Evolutionary conservation across 2,888 invertebrate species (phyloP), one percentile per base, ranked within the genome.

Genomic region (Gymnoscelis rufifasciata): DNA sequence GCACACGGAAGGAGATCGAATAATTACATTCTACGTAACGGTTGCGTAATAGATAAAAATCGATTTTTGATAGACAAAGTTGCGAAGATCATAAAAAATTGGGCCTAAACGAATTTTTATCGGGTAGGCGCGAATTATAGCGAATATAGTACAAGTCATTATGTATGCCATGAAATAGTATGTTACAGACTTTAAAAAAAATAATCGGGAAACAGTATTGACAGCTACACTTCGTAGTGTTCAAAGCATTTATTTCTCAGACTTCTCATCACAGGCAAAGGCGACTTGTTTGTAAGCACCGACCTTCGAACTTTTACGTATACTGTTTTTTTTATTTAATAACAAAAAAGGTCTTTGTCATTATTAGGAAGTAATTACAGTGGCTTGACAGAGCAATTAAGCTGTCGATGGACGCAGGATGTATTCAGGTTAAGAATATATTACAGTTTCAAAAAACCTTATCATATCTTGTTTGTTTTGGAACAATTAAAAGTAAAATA

Each of bases 291-390:
- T 19, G 2, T 19, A 19, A 19, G 19, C 19, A 2, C 1, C 7
- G 35, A 11, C 35, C 35, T 35, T 35, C 35, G 19, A 35, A 35
- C 35, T 35, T 35, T 35, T 35, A 35, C 11, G 7, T 35, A 15
- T 35, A 11, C 11, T 35, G 35, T 4, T 35, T 35, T 35, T 35
- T 13, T 38, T 19, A 5, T 14, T 13, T 2, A 14, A 7, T 10
- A 19, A 11, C 11, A 81, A 80, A 83, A 57, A 80, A 60, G 48
- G 27, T 67, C 71, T 77, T 79, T 78, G 76, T 80, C 74, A 73
- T 77, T 77, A 80, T 78, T 83, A 83, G 84, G 84, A 86, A 86
- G 83, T 83, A 83, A 83, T 86, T 80, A 83, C 71, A 54, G 52
- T 53, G 54, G 68, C 71, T 72, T 78, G 79, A 73, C 75, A 78